Evolutionary conservation across 2,888 invertebrate genomes (phyloP).

Genomic region (Euphydryas editha): DNA sequence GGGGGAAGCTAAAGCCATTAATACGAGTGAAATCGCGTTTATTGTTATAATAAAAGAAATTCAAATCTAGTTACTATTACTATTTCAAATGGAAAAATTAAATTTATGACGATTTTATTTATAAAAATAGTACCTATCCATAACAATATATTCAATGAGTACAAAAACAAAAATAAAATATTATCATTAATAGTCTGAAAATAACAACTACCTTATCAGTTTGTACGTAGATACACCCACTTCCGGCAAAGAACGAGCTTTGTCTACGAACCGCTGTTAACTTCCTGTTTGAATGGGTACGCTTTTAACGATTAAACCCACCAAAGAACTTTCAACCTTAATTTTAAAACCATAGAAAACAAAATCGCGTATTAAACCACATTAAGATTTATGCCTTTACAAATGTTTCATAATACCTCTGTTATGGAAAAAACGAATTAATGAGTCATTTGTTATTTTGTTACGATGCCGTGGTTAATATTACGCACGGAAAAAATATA

Average conservation of each 20-base stretch:
- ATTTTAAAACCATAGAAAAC: background rate
- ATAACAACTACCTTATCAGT: constrained; percentile 40
- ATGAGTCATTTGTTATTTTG: constrained; percentile 58
- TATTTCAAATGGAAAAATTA: too few relatives aligned
- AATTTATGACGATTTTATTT: too few relatives aligned
- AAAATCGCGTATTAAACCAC: constrained; percentile 25
- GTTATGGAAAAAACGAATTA: constrained; percentile 60
- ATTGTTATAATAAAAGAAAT: too few relatives aligned
- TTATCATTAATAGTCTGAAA: constrained; percentile 37
- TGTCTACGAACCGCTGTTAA: constrained; percentile 56
- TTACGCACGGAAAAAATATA: constrained; percentile 5
- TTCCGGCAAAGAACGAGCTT: constrained; percentile 60
- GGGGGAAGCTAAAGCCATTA: too few relatives aligned
- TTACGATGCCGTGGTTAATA: constrained; percentile 13
- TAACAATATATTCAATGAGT: background rate
- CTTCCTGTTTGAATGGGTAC: constrained; percentile 54
- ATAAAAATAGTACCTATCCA: background rate
- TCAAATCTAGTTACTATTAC: too few relatives aligned
- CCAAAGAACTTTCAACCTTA: constrained; percentile 25
- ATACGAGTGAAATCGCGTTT: too few relatives aligned
- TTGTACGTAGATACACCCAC: constrained; percentile 45
- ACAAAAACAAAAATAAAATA: background rate
- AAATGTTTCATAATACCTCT: constrained; percentile 63
- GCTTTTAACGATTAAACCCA: constrained; percentile 57
- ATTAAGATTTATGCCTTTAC: constrained; percentile 69